Percentiles rank a stretch among this genome's conserved stretches.
phyloP scores from a whole-genome alignment of 2,797 vertebrate genomes.

The Pseudomugil tenellus region DNA sequence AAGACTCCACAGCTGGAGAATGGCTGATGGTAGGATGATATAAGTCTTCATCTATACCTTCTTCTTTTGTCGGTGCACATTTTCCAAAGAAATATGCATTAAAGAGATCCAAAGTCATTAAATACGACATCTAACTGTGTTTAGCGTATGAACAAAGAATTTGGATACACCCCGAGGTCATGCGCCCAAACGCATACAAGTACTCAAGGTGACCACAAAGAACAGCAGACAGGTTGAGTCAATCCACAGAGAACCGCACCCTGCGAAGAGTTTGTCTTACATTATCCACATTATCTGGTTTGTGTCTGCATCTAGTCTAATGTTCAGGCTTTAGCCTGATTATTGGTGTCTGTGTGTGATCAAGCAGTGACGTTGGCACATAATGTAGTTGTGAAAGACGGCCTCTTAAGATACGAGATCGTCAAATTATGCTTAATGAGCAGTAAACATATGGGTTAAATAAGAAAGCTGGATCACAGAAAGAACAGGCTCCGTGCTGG shows the following conservation, averaged over 20 bases:
- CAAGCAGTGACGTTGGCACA: slow-evolving; percentile 2
- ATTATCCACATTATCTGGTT: slow-evolving; percentile 10
- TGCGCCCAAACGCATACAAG: background rate
- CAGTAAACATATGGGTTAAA: slow-evolving; percentile 50
- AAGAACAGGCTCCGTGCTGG: slow-evolving; percentile 7
- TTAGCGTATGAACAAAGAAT: slow-evolving; percentile 11
- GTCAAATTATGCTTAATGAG: slow-evolving; percentile 54
- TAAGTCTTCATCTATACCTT: background rate
- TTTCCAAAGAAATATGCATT: background rate
- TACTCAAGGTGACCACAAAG: slow-evolving; percentile 21
- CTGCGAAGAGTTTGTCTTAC: slow-evolving; percentile 21
- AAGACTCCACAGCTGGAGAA: too few species aligned
- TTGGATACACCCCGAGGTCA: slow-evolving; percentile 15
- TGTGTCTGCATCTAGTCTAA: slow-evolving; percentile 19
- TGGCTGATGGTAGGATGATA: slow-evolving; percentile 51
- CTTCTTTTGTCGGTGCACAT: background rate
- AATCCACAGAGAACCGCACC: slow-evolving; percentile 27
- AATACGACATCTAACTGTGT: background rate
- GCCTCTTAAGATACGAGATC: slow-evolving; percentile 41
- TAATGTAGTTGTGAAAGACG: slow-evolving; percentile 5
- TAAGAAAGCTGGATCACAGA: slow-evolving; percentile 41
- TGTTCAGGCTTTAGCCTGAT: background rate
- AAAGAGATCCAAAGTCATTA: background rate
- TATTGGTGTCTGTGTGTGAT: background rate
- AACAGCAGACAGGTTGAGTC: slow-evolving; percentile 24